Conservation (phyloP, 2,888 invertebrate genomes). For the Tipula vernalis region DNA sequence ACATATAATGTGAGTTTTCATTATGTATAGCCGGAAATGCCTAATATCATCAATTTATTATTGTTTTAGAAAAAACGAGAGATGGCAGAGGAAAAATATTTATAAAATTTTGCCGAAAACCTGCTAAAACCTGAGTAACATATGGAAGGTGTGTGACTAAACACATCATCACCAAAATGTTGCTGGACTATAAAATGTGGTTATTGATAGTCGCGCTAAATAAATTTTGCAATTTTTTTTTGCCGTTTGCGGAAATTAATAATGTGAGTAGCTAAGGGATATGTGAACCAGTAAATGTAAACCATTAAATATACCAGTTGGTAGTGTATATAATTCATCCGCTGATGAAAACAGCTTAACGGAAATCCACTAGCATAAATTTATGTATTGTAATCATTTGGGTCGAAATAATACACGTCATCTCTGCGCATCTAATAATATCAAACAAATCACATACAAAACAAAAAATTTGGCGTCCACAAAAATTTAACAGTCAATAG, state of each 20-base stretch:
- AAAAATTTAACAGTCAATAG: background rate
- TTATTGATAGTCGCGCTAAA: too few relatives aligned
- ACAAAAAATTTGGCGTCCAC: background rate
- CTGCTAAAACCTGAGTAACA: background rate
- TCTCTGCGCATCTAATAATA: background rate
- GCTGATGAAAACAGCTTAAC: background rate
- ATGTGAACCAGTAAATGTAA: background rate
- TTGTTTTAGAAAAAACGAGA: background rate
- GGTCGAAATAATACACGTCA: background rate
- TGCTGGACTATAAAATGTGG: too few relatives aligned
- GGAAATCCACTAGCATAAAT: background rate
- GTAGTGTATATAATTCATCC: background rate
- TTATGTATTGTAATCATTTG: background rate
- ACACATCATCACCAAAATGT: background rate
- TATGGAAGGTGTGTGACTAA: background rate
- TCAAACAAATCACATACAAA: background rate
- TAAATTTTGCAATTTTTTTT: background rate
- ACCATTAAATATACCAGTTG: background rate
- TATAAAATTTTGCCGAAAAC: background rate
- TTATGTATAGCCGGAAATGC: background rate
- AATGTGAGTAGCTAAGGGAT: background rate
- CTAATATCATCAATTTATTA: background rate
- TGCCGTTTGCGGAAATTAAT: background rate
- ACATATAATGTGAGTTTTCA: background rate
- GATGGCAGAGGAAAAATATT: background rate